These are phyloP conservation scores for Ctenosaura bakeri DNA, from an alignment of 2,797 vertebrate species.

Conservation along the genomic window DNA sequence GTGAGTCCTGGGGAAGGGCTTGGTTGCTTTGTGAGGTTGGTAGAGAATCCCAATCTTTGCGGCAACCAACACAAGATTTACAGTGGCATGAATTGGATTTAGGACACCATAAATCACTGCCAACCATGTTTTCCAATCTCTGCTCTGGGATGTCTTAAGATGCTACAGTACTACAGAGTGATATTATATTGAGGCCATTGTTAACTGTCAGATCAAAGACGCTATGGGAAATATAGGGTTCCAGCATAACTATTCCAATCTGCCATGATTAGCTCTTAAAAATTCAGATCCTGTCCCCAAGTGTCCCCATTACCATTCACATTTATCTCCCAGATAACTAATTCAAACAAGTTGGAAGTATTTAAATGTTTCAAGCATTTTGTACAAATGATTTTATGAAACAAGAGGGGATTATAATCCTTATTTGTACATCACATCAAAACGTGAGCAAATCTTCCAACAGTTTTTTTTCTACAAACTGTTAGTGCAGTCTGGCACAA, in stretches of 20 bases:
- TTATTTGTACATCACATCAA: constrained; percentile 32
- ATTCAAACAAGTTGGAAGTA: not conserved
- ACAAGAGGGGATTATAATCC: constrained; percentile 7
- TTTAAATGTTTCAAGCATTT: constrained; percentile 39
- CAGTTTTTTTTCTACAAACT: constrained; percentile 47
- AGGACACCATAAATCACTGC: too few relatives aligned
- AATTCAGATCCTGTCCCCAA: constrained; percentile 23
- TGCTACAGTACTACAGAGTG: not conserved
- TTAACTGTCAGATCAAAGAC: too few relatives aligned
- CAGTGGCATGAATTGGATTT: too few relatives aligned
- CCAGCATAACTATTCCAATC: constrained; percentile 1
- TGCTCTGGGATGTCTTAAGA: not conserved
- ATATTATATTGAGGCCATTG: not conserved
- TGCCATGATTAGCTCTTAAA: not conserved
- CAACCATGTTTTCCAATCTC: not conserved
- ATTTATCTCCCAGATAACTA: not conserved
- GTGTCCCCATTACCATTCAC: not conserved
- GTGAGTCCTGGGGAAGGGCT: too few relatives aligned
- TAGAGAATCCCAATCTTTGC: too few relatives aligned
- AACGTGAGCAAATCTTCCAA: constrained; percentile 38
- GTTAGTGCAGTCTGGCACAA: constrained; percentile 44
- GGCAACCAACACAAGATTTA: too few relatives aligned
- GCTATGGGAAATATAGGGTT: not conserved
- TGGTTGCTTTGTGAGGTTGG: too few relatives aligned
- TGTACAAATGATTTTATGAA: constrained; percentile 6